Evolutionary conservation across 2,888 invertebrate species (phyloP).

Genomic region (Liposcelis brunnea): DNA sequence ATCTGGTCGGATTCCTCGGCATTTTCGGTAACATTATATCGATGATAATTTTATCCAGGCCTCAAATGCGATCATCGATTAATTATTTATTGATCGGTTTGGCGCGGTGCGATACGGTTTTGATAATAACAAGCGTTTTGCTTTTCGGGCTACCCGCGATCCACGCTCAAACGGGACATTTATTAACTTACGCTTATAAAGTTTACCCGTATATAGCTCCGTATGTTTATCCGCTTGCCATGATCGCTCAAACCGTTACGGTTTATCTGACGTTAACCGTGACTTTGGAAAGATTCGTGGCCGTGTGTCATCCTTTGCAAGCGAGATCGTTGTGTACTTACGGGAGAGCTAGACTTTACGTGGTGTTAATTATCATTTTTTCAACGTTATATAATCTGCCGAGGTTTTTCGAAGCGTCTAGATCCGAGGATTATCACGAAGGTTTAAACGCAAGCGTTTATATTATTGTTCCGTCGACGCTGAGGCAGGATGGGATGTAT

Average conservation of each 20-base stretch:
- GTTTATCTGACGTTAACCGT: constrained; percentile 69
- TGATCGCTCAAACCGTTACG: constrained; percentile 81
- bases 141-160: constrained; percentile 78
- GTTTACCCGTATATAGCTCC: constrained; percentile 62
- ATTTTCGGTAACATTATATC: constrained; percentile 80
- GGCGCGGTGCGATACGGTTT: constrained; percentile 81
- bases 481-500: constrained; percentile 55
- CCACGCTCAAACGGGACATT: constrained; percentile 59
- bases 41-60: constrained; percentile 76
- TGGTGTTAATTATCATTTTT: constrained; percentile 60
- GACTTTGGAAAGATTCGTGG: constrained; percentile 85
- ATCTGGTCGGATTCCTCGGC: constrained; percentile 63
- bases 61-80: constrained; percentile 91
- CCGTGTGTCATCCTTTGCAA: constrained; percentile 75
- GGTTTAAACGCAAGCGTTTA: constrained; percentile 43
- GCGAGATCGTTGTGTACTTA: constrained; percentile 85
- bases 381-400: constrained; percentile 76
- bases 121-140: constrained; percentile 68
- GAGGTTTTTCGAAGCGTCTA: constrained; percentile 30
- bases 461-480: constrained; percentile 47
- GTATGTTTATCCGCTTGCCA: constrained; percentile 63
- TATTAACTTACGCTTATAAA: constrained; percentile 58
- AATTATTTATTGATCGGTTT: constrained; percentile 86
- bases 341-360: constrained; percentile 67
- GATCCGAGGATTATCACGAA: constrained; percentile 17